Evolutionary conservation across 2,888 invertebrate genomes (phyloP), one percentile per base, ranked within the genome.

Genomic region (Orthosia gothica): DNA sequence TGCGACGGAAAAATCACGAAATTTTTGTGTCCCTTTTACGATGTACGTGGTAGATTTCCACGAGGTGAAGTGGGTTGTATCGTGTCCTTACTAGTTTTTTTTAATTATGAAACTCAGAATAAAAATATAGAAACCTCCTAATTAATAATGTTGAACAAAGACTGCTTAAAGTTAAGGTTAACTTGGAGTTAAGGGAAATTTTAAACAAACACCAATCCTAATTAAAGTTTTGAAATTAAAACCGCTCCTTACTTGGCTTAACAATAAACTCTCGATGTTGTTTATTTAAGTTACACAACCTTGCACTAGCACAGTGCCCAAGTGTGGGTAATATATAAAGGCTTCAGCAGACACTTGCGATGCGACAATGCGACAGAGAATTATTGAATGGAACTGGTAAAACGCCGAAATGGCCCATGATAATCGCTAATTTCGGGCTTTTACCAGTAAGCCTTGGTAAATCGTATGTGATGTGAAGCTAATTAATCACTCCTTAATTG

Each of bases 161-260:
- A 40, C 68, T 18, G 20, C 32, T 32, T 45, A 45, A 45, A 20
- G 15, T 20, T 20, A 20, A 15, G 45, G 13, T 61, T 45, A 45
- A 26, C n/a, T 45, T 69, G 20, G 40, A 16, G 7, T 45, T 23
- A 15, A 23, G 5, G 2, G 12, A 7, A 52, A 40, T 23, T 5
- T 23, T 45, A 71, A 70, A 71, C 32, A 50, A n/a, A 71, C n/a
- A 26, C 5, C 16, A 45, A n/a, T 0, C 32, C 26, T 45, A 15
- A 40, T 62, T 32, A 16, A 63, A 40, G 18, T 72, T 20, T 23
- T n/a, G 4, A 26, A 55, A 68, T 68, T 45, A 32, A 16, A 23
- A 64, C 16, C 47, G 32, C 32, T 18, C 40, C 40, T 40, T 20
- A 66, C 9, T 55, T 55, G 20, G 52, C n/a, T 52, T 3, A 20